These are phyloP conservation scores for Neodiprion virginianus DNA, from an alignment of 1,140 invertebrate genomes.

Conservation along the genomic window DNA sequence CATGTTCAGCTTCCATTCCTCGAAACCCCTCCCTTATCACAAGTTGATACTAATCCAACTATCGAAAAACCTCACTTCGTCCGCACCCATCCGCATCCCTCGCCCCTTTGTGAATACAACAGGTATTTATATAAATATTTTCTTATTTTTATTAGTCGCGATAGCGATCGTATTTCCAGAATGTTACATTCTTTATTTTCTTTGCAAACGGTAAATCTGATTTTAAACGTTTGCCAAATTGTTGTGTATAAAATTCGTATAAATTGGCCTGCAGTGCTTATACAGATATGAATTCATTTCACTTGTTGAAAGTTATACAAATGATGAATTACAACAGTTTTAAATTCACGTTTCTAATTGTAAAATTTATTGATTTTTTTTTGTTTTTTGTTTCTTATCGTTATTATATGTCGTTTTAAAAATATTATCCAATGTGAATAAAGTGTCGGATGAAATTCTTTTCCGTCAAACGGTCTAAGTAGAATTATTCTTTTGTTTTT, in stretches of 20 bases:
- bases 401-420: too few species aligned
- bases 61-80: not conserved
- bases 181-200: slow-evolving; percentile 4
- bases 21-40: not conserved
- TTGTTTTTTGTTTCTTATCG: too few species aligned
- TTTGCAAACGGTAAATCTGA: not conserved
- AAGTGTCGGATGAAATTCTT: too few species aligned
- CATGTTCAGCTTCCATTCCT: slow-evolving; percentile 41
- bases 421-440: too few species aligned
- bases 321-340: too few species aligned
- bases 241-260: slow-evolving; percentile 32
- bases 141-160: not conserved
- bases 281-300: slow-evolving; percentile 9
- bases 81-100: not conserved
- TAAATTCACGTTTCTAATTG: too few species aligned
- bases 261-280: slow-evolving; percentile 35
- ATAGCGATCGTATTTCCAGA: slow-evolving; percentile 3
- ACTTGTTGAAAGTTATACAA: too few species aligned
- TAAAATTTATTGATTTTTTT: too few species aligned
- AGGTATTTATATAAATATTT: not conserved
- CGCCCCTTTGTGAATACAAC: slow-evolving; percentile 18
- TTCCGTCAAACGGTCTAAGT: too few species aligned
- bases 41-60: not conserved
- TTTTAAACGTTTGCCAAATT: slow-evolving; percentile 4
- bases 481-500: too few species aligned